These are phyloP conservation scores for Epinephelus malabaricus DNA, from an alignment of 2,797 vertebrate genomes.

Conservation along the genomic window DNA sequence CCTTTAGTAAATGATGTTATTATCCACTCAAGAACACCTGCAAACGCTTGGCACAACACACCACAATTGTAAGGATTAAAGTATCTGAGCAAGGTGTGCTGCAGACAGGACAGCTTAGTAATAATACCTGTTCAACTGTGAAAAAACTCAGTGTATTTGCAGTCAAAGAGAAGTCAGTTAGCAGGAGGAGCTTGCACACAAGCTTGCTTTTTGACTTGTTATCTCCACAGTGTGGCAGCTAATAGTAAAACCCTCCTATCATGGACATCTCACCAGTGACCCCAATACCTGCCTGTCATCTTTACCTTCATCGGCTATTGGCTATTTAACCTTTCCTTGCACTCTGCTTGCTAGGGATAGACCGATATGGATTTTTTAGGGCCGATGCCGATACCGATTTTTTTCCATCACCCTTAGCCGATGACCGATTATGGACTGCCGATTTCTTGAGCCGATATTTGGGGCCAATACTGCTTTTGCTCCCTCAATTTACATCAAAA, in stretches of 20 bases:
- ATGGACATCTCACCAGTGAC: neutral
- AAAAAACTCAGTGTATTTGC: neutral
- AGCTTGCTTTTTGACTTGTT: constrained; percentile 22
- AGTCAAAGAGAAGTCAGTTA: constrained; percentile 9
- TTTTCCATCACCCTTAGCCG: too few species aligned
- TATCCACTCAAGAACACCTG: constrained; percentile 2
- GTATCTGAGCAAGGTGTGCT: neutral
- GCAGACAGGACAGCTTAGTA: neutral
- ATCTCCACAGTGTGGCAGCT: constrained; percentile 22
- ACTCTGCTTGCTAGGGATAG: neutral
- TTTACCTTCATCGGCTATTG: neutral
- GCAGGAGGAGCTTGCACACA: neutral
- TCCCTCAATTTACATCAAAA: too few species aligned
- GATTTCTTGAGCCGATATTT: too few species aligned
- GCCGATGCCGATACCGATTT: too few species aligned
- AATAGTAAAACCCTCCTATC: constrained; percentile 20
- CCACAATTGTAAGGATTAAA: neutral
- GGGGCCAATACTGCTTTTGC: too few species aligned
- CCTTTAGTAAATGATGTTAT: neutral
- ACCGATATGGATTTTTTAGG: too few species aligned
- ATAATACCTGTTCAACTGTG: neutral
- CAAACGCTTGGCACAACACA: neutral
- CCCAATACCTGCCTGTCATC: constrained; percentile 6
- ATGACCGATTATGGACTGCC: too few species aligned
- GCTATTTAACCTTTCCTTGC: constrained; percentile 4